Evolutionary conservation across 1,140 invertebrate genomes (phyloP), one percentile per base, ranked within the genome.

Genomic region (Euwallacea fornicatus): DNA sequence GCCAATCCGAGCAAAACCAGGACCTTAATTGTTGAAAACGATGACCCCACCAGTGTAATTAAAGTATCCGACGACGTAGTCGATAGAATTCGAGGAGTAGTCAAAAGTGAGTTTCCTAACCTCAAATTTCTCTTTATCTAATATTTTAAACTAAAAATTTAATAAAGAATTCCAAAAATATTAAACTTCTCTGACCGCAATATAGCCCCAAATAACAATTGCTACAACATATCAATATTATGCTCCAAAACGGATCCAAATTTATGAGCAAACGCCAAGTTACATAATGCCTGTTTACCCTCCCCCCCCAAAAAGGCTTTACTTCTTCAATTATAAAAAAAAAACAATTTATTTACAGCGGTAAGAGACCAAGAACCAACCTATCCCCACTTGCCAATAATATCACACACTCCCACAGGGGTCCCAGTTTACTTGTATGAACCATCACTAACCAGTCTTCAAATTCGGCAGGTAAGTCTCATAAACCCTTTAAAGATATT

Each of bases 61-160:
- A 81, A 81, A 76, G 78, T 82, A 55, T 81, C 81, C 10, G 81
- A 82, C 13, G 79, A 80, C 70, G 79, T 81, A 44, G 81, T 82
- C 7, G 75, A 79, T 58, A 69, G 81, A 65, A 69, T 82, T 50
- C 73, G 74, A 75, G 77, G 76, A 69, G 72, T 72, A 61, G 66
- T 65, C n/a, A 74, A 81, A 79, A 75, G 79, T 80, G 69, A 62
- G 70, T 33, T 64, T 65, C 63, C 44, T 77, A 75, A 76, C 72
- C 73, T 76, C 54, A 71, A 71, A 66, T 68, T n/a, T 41, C 42
- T 56, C 33, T 72, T 66, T 67, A 56, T 50, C 7, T 13, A 50
- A 33, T 4, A 33, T 33, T 33, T 33, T 33, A 33, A 33, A 33
- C 21, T 33, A 33, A 33, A 33, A 33, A 2, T 4, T 33, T 33